phyloP scores from a whole-genome alignment of 2,113 vertebrate species.

The Arvicanthis niloticus region DNA sequence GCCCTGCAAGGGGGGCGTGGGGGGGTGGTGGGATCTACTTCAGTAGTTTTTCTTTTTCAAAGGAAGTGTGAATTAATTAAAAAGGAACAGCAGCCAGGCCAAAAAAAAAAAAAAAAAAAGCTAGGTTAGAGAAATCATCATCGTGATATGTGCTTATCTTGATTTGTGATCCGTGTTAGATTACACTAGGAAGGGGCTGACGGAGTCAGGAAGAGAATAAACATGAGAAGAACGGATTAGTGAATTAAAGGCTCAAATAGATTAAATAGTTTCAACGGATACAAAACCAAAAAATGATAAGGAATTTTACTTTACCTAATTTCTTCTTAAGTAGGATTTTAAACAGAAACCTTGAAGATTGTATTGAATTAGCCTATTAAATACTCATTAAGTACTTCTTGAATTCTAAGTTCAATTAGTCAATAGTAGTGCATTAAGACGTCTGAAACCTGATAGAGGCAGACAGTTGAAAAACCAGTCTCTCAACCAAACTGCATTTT shows the following conservation, averaged over 20 bases:
- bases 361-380: neutral
- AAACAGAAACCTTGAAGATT: neutral
- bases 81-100: neutral
- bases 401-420: slow-evolving; percentile 2
- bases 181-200: neutral
- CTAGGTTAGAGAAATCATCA: neutral
- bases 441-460: neutral
- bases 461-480: neutral
- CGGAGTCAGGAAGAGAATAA: neutral
- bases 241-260: neutral
- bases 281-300: neutral
- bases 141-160: neutral
- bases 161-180: slow-evolving; percentile 1
- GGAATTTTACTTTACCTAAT: slow-evolving; percentile 34
- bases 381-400: neutral
- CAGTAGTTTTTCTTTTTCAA: neutral
- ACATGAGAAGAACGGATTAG: neutral
- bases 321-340: slow-evolving; percentile 36
- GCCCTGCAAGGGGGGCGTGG: neutral
- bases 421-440: neutral
- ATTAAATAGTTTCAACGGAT: slow-evolving; percentile 9
- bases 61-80: neutral
- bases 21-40: neutral
- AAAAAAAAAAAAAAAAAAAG: neutral
- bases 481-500: neutral